Evolutionary conservation across 2,888 invertebrate species (phyloP).

Genomic region (Capitulum mitella): DNA sequence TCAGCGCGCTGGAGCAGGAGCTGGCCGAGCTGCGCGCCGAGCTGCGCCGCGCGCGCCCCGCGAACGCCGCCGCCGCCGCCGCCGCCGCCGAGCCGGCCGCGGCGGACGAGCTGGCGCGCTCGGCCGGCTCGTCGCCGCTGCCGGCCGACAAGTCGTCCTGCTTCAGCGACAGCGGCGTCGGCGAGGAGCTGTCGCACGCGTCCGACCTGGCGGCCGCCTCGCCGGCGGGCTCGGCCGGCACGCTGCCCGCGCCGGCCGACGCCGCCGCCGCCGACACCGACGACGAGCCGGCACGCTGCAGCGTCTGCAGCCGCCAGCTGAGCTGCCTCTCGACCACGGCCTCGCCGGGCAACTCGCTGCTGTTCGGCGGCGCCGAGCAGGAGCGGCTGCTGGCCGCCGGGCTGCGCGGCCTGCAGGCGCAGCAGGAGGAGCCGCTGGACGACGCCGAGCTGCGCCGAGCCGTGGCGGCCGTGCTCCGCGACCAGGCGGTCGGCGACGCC

Average conservation of each 20-base stretch:
- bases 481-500: not conserved
- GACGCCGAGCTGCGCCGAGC: not conserved
- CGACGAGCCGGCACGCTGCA: not conserved
- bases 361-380: not conserved
- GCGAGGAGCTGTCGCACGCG: constrained; percentile 5
- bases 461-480: not conserved
- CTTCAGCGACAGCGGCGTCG: constrained; percentile 19
- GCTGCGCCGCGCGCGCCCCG: not conserved
- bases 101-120: not conserved
- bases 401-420: too few relatives aligned
- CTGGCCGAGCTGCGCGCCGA: not conserved
- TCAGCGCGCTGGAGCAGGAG: not conserved
- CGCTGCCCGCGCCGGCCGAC: not conserved
- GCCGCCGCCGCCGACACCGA: not conserved
- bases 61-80: not conserved
- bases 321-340: not conserved
- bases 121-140: not conserved
- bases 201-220: not conserved
- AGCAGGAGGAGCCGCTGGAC: too few relatives aligned
- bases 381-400: too few relatives aligned
- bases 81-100: not conserved
- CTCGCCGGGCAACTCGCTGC: not conserved
- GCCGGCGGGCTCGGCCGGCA: not conserved
- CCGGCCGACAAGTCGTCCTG: not conserved
- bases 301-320: not conserved